Base-by-base conservation (phyloP, 2,888 invertebrate species). In the Diadromus collaris region DNA sequence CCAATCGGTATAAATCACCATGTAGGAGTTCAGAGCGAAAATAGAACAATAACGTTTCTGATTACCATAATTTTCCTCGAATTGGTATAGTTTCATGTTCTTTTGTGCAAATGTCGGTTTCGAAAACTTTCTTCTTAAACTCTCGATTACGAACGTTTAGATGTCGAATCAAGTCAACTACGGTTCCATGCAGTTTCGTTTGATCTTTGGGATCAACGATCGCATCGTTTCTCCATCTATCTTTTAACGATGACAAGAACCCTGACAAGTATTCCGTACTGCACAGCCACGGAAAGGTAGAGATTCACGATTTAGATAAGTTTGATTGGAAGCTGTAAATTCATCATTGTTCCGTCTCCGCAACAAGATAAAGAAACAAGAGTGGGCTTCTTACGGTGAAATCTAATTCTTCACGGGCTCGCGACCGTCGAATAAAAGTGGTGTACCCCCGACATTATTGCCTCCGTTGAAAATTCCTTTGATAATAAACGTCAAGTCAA, bases 401-500 rank as follows among this genome's bases (percentile, higher is more conserved):
- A 27, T 27, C 27, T 27, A 27, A 27, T 16, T 10, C 16, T 54
- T 27, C 27, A 6, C 29, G 24, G 5, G 13, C 13, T n/a, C 3
- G 16, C 6, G 24, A 61, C 2, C 21, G 24, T 2, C 27, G 6
- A 13, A 58, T 46, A 58, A 44, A 69, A 69, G 41, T 29, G 21
- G 21, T 44, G 44, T n/a, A 48, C 29, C 13, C 13, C 34, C 13
- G 10, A 13, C 32, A 32, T 27, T 44, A 13, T 29, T 38, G 21
- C 21, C 21, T 46, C n/a, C 16, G 48, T 60, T 46, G 38, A 61
- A 70, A 58, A 16, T 29, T 44, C 41, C 41, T 56, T 48, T 34
- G 48, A 46, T 56, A 34, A 70, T 72, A 72, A 67, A 67, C 13
- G 77, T 72, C 72, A 29, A 44, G 60, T 61, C 13, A 2, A 16